Evolutionary conservation across 2,113 vertebrate genomes (phyloP).

Genomic region (Festucalex cinctus): DNA sequence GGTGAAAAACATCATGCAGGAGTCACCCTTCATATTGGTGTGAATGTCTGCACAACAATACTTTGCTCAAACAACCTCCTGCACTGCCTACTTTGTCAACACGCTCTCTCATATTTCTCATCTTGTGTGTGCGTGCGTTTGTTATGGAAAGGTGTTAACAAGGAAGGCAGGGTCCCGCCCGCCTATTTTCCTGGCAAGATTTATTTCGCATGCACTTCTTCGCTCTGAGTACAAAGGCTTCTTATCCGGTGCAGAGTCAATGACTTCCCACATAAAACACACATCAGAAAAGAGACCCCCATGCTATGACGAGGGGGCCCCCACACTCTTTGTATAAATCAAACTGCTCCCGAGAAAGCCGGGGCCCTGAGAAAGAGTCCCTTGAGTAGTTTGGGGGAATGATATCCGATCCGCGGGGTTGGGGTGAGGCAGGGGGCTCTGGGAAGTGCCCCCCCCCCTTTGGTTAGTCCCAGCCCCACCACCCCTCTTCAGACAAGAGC

Average conservation of each 20-base stretch:
- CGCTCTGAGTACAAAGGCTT: constrained; percentile 32
- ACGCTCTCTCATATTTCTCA: constrained; percentile 25
- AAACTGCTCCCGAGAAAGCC: constrained; percentile 51
- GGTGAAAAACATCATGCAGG: constrained; percentile 34
- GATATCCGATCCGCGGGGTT: constrained; percentile 56
- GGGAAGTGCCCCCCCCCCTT: constrained; percentile 51
- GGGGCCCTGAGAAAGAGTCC: constrained; percentile 55
- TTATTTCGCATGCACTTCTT: constrained; percentile 24
- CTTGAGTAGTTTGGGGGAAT: constrained; percentile 42
- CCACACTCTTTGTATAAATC: constrained; percentile 63
- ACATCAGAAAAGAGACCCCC: constrained; percentile 56
- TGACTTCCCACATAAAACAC: constrained; percentile 59
- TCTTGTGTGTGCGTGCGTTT: constrained; percentile 25
- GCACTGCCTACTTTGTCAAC: constrained; percentile 29
- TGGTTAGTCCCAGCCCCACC: constrained; percentile 17
- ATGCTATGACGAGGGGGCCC: constrained; percentile 46
- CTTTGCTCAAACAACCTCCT: constrained; percentile 27
- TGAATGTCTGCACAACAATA: constrained; percentile 10
- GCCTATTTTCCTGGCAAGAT: constrained; percentile 25
- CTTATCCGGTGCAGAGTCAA: constrained; percentile 39
- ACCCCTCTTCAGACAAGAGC: constrained; percentile 18
- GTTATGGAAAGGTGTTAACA: constrained; percentile 18
- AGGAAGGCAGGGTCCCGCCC: background rate
- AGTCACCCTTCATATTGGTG: constrained; percentile 9
- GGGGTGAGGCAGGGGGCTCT: constrained; percentile 54